Percentiles rank a stretch among this genome's conserved stretches.
Evolutionary conservation across 2,113 vertebrate species (phyloP).

Genomic region (Conger conger): DNA sequence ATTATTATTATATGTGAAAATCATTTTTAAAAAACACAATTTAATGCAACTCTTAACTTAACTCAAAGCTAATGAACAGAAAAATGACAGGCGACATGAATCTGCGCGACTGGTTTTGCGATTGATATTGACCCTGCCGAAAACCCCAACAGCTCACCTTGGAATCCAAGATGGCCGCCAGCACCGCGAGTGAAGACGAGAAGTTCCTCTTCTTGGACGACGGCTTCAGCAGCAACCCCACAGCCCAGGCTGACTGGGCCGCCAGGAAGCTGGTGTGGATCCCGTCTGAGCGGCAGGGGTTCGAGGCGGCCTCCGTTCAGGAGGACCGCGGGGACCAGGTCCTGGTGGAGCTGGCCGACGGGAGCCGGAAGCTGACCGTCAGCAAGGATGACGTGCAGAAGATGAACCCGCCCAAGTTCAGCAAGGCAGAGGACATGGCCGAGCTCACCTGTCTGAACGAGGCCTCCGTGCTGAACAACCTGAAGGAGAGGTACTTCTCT

Average conservation of each 20-base stretch:
- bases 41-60: background rate
- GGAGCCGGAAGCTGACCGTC: conserved; percentile 82
- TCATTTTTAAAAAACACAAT: too few species aligned
- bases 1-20: background rate
- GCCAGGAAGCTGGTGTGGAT: conserved; percentile 94
- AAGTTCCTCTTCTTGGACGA: conserved; percentile 91
- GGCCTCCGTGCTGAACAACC: conserved; percentile 92
- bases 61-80: background rate
- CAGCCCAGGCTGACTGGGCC: conserved; percentile 90
- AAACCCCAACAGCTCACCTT: background rate
- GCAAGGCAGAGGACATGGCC: conserved; percentile 97
- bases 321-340: conserved; percentile 94
- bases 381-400: conserved; percentile 96
- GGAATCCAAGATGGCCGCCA: conserved; percentile 40
- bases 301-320: conserved; percentile 88
- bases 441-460: conserved; percentile 97
- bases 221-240: conserved; percentile 79
- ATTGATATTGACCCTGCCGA: conserved; percentile 15
- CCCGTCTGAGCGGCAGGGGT: conserved; percentile 90
- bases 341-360: conserved; percentile 84
- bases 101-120: background rate
- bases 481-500: conserved; percentile 95
- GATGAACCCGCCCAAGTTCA: conserved; percentile 98
- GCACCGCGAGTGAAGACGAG: conserved; percentile 74
- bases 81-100: background rate